These are phyloP conservation scores for Meliscaeva auricollis DNA, from an alignment of 2,888 invertebrate species.

Conservation along the genomic window DNA sequence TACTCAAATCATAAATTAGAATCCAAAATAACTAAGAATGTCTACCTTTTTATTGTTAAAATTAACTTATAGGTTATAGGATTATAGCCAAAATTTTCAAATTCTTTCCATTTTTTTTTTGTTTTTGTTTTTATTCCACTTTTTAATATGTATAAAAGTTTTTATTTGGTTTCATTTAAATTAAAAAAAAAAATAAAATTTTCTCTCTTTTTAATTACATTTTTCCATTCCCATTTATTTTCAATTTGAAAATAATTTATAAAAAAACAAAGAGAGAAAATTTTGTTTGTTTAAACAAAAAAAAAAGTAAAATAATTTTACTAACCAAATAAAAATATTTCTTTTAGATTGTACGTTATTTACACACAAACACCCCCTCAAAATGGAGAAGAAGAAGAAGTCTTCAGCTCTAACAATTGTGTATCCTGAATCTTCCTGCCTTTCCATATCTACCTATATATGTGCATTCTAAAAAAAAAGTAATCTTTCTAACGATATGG, in stretches of 20 bases:
- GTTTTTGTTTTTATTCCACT: too few species aligned
- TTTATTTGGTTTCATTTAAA: constrained; percentile 66
- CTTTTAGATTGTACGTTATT: constrained; percentile 75
- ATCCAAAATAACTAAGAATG: too few species aligned
- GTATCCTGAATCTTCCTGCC: constrained; percentile 63
- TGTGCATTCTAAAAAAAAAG: constrained; percentile 42
- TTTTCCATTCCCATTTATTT: not conserved
- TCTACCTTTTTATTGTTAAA: not conserved
- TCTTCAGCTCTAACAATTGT: constrained; percentile 70
- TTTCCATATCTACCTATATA: constrained; percentile 54
- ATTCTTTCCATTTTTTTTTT: constrained; percentile 11
- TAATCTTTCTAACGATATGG: constrained; percentile 56
- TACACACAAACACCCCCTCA: constrained; percentile 59
- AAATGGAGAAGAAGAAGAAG: constrained; percentile 72
- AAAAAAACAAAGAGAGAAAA: constrained; percentile 13
- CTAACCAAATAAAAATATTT: constrained; percentile 76
- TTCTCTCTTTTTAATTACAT: constrained; percentile 9
- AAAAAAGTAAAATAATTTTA: constrained; percentile 49
- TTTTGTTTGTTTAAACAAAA: constrained; percentile 15
- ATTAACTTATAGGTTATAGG: too few species aligned
- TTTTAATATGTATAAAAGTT: constrained; percentile 40
- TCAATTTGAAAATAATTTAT: not conserved
- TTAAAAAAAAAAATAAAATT: constrained; percentile 18
- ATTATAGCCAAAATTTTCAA: constrained; percentile 20
- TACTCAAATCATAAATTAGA: too few species aligned